Base-by-base conservation (phyloP, 2,797 vertebrate species). In the Anomalospiza imberbis region DNA sequence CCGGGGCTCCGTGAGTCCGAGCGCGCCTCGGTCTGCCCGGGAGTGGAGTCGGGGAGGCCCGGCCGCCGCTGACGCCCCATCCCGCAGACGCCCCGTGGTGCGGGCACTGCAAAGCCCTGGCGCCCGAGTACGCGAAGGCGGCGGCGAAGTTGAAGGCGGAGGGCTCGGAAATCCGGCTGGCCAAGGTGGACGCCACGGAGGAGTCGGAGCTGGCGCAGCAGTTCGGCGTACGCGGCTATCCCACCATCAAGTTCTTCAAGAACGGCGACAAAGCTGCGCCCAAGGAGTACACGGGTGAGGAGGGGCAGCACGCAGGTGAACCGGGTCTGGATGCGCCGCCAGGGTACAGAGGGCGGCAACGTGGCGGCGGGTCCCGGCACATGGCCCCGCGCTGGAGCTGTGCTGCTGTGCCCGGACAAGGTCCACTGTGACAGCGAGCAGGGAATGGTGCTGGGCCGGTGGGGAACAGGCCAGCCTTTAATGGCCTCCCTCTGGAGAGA, bases 181-280 rank as follows among this genome's bases (percentile, higher is more conserved):
- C 92, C 25, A 99, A 99, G 95, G 99, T 99, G 47, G 99, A 99
- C 1, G 99, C 99, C 89, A 99, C 99, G 0, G 99, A 99, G 91
- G 99, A 99, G 97, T 98, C 98, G 0, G 99, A 99, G 11, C 98
- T 99, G 88, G 99, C 99, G 24, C 99, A 99, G 94, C 98, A 99
- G 94, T 99, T 98, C 2, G 99, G 99, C 0, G 99, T 99, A 26
- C 98, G 99, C 0, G 99, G 99, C 5, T 99, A 99, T 94, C 99
- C 99, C 72, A 99, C 99, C 61, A 99, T 99, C 97, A 99, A 99
- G 93, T 99, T 99, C 97, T 99, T 99, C 94, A 99, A 98, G 95
- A 99, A 99, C 1, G 99, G 99, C 3, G 99, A 99, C 47, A 99
- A 98, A 54, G 95, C 97, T 13, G 97, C 98, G 4, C 98, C 99